A percentile compares a stretch with the other conserved stretches of the same genome.
phyloP scores from a whole-genome alignment of 2,797 vertebrate species.

The Notolepis coatsorum region DNA sequence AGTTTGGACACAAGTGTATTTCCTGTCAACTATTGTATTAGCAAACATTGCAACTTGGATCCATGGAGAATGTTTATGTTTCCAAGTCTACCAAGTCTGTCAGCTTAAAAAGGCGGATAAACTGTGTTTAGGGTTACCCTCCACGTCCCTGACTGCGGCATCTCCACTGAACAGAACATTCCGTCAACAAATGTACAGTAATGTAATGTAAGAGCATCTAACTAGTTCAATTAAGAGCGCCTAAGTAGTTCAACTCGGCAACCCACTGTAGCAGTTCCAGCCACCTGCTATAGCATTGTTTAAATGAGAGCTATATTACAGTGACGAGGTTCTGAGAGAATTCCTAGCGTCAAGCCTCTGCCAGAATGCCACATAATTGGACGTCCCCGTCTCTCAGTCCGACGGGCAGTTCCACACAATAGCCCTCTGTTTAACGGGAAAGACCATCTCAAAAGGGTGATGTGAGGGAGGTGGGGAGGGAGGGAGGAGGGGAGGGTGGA shows the following conservation, averaged over 20 bases:
- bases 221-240: too few relatives aligned
- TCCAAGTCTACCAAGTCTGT: too few relatives aligned
- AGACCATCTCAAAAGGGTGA: conserved; percentile 53
- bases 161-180: too few relatives aligned
- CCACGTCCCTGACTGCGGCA: too few relatives aligned
- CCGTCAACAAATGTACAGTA: too few relatives aligned
- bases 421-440: conserved; percentile 62
- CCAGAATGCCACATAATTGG: conserved; percentile 37
- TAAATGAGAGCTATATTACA: conserved; percentile 33
- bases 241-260: conserved; percentile 26
- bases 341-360: conserved; percentile 38
- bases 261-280: conserved; percentile 12
- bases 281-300: conserved; percentile 52
- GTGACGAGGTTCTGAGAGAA: conserved; percentile 61
- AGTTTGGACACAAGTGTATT: too few relatives aligned
- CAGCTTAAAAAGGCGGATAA: too few relatives aligned
- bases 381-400: conserved; percentile 37
- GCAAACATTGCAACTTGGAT: too few relatives aligned
- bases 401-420: conserved; percentile 61
- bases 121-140: too few relatives aligned
- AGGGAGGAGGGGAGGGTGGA: neutral
- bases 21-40: too few relatives aligned
- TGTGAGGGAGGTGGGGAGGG: conserved; percentile 18
- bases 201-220: too few relatives aligned
- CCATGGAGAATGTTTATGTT: too few relatives aligned